Conservation (phyloP, 2,113 vertebrate genomes). For the Pachyramphus minor region DNA sequence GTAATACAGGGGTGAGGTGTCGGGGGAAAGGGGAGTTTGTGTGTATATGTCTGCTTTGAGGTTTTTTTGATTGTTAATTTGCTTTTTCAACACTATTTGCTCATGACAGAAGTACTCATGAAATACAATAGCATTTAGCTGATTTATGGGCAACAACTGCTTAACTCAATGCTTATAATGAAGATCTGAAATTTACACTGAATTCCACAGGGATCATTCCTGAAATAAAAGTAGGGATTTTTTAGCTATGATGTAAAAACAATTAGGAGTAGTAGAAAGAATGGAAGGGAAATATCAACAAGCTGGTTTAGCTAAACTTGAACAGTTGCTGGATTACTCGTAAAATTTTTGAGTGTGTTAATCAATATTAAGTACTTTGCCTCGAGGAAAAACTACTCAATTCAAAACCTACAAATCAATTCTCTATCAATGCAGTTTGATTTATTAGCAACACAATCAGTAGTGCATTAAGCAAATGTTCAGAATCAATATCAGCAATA, state of each 20-base stretch:
- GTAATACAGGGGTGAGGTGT: fast-evolving
- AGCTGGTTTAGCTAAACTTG: neutral
- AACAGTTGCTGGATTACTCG: neutral
- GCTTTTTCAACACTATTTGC: neutral
- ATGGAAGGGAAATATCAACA: neutral
- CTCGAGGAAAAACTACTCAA: neutral
- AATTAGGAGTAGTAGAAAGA: neutral
- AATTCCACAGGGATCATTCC: neutral
- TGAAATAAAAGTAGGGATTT: neutral
- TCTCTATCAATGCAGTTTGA: neutral
- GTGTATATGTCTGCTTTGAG: no score
- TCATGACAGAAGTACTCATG: neutral
- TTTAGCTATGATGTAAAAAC: neutral
- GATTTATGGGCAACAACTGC: neutral
- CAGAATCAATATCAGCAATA: neutral
- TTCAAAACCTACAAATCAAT: constrained; percentile 7
- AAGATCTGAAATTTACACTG: neutral
- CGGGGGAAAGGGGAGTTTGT: neutral
- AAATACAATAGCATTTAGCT: neutral
- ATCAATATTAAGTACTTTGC: constrained; percentile 4
- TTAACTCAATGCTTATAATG: neutral
- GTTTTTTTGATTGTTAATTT: fast-evolving
- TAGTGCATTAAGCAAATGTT: neutral
- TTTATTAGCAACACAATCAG: neutral
- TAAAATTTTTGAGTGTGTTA: neutral